Evolutionary conservation across 2,888 invertebrate species (phyloP).

Genomic region (Stictocephala bisonia): DNA sequence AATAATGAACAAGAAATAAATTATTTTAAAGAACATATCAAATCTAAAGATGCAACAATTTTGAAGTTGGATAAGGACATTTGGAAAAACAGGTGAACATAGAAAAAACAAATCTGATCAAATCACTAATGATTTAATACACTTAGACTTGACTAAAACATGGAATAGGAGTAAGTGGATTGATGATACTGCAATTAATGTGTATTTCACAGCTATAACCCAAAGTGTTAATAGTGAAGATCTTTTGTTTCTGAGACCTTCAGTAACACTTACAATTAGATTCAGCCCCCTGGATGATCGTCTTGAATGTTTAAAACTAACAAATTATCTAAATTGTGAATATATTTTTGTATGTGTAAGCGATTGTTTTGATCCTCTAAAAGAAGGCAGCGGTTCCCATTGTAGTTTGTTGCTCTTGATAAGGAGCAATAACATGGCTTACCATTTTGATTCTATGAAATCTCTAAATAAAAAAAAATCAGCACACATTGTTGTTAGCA

Average conservation of each 20-base stretch:
- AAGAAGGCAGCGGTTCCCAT: not conserved
- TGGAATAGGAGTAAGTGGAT: not conserved
- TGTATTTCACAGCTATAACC: not conserved
- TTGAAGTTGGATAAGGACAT: too few relatives aligned
- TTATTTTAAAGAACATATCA: too few relatives aligned
- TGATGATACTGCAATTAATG: not conserved
- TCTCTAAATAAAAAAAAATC: not conserved
- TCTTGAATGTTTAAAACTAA: not conserved
- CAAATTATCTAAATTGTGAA: not conserved
- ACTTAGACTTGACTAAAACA: not conserved
- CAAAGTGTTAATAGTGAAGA: not conserved
- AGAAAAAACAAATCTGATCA: too few relatives aligned
- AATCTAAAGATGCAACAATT: too few relatives aligned
- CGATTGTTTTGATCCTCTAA: not conserved
- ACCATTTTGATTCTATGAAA: not conserved
- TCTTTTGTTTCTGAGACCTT: not conserved
- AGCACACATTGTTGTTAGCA: too few relatives aligned
- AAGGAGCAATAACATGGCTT: not conserved
- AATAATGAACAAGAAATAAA: too few relatives aligned
- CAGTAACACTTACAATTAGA: not conserved
- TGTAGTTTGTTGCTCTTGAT: not conserved
- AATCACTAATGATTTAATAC: not conserved
- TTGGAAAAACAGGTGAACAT: too few relatives aligned
- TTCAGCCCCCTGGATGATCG: not conserved
- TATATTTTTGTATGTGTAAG: not conserved